phyloP scores from a whole-genome alignment of 2,797 vertebrate species.

The Chiloscyllium punctatum region DNA sequence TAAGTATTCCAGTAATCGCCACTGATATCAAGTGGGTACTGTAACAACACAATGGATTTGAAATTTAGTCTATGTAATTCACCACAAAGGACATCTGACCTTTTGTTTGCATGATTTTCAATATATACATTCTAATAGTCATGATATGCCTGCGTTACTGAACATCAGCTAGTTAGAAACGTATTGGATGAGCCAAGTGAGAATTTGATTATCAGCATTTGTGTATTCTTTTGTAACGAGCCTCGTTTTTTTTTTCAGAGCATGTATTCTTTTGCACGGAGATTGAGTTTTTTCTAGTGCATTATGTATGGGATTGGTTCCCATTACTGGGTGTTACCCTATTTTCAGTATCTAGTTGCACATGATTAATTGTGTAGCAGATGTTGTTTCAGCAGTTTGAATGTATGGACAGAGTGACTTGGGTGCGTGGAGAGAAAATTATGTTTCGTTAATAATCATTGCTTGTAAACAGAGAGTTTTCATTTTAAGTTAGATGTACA shows the following conservation, averaged over 20 bases:
- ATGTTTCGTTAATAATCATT: not conserved
- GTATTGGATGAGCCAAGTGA: not conserved
- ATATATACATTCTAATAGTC: not conserved
- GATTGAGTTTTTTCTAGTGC: not conserved
- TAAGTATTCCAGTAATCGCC: not conserved
- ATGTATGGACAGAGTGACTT: not conserved
- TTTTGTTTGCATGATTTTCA: not conserved
- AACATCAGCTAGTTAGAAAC: not conserved
- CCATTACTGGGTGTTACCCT: not conserved
- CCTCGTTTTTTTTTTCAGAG: not conserved
- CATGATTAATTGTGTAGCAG: slow-evolving; percentile 16
- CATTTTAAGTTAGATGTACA: not conserved
- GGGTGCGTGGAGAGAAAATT: not conserved
- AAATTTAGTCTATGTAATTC: not conserved
- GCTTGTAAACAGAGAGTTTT: not conserved
- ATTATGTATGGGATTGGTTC: slow-evolving; percentile 15
- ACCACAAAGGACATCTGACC: not conserved
- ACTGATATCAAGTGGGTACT: not conserved
- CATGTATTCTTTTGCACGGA: not conserved
- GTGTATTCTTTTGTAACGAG: not conserved
- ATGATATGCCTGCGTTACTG: not conserved
- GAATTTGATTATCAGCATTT: not conserved
- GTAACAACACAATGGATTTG: not conserved
- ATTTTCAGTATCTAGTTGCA: not conserved
- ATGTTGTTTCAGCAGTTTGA: not conserved